Percentiles rank a stretch among this genome's conserved stretches.
These are phyloP conservation scores for Formica exsecta DNA, from an alignment of 1,140 invertebrate genomes.

Conservation along the genomic window DNA sequence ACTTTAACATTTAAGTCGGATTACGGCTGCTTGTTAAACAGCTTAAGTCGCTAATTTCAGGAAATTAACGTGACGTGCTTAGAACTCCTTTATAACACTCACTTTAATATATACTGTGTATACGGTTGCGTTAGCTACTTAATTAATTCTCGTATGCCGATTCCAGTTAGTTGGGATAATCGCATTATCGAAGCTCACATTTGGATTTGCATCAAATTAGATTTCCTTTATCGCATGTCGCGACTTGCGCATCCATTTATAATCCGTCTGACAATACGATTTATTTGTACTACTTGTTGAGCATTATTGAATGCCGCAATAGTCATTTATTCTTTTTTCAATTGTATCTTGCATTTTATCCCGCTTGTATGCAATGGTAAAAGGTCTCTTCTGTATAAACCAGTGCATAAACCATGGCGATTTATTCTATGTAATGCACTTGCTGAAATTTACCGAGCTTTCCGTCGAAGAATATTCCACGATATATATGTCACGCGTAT, in stretches of 20 bases:
- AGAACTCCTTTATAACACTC: constrained; percentile 14
- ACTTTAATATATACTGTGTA: background rate
- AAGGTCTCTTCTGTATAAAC: background rate
- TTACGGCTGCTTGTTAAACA: background rate
- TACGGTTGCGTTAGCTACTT: background rate
- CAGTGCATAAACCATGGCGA: background rate
- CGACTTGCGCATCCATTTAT: background rate
- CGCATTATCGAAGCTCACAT: constrained; percentile 13
- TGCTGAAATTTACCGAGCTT: background rate
- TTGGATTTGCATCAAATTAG: background rate
- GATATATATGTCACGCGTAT: constrained; percentile 19
- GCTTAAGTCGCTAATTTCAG: background rate
- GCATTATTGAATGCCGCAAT: background rate
- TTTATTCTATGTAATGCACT: constrained; percentile 16
- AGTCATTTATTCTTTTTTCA: background rate
- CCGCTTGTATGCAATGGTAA: background rate
- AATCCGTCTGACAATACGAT: background rate
- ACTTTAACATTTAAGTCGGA: constrained; percentile 17
- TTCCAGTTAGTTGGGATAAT: constrained; percentile 12
- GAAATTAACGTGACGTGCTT: background rate
- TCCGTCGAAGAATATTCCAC: constrained; percentile 10
- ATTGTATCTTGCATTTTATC: constrained; percentile 3
- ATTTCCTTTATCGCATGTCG: background rate
- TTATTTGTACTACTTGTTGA: background rate
- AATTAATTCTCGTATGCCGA: background rate